Base-by-base conservation (phyloP, 2,113 vertebrate genomes). In the Eublepharis macularius region DNA sequence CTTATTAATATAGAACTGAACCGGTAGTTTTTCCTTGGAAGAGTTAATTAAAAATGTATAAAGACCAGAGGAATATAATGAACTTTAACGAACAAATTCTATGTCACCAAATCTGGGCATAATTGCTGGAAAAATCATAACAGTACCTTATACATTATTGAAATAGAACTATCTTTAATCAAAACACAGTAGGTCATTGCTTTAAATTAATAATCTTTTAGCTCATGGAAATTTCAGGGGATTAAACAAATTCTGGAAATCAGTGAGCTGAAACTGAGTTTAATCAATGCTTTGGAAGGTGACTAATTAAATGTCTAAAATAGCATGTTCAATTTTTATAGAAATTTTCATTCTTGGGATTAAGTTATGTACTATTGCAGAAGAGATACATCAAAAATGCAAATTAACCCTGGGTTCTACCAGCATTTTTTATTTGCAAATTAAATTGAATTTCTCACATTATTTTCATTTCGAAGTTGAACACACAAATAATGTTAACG, bases 271-370 rank as follows among this genome's bases (percentile, higher is more conserved):
- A 90, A 93, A 41, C 74, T 51, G 88, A 88, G 83, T 69, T 87
- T 88, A 94, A 89, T 89, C 84, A 91, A 47, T 88, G 34, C 10
- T 93, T 73, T 85, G 81, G 86, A 84, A 66, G 1, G 1, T 84
- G 82, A 87, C 85, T 94, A 91, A 94, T 93, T 94, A 92, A 93
- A 94, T 85, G 75, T 91, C 89, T 93, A 87, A 95, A 95, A 93
- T 94, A 92, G 85, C 41, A 29, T 86, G 86, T 73, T 63, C 32
- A 57, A 51, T 89, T 94, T 90, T 86, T 93, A 88, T 92, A 90
- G 75, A 82, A 79, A 91, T 89, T 86, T 84, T 89, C 26, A 72
- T 89, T 90, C 65, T 90, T 90, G 94, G 93, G 86, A 86, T 93
- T 89, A 88, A 83, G 47, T 92, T 92, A 81, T 60, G 57, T 90